phyloP scores from a whole-genome alignment of 2,888 invertebrate genomes.

The Callyntrura sp. region DNA sequence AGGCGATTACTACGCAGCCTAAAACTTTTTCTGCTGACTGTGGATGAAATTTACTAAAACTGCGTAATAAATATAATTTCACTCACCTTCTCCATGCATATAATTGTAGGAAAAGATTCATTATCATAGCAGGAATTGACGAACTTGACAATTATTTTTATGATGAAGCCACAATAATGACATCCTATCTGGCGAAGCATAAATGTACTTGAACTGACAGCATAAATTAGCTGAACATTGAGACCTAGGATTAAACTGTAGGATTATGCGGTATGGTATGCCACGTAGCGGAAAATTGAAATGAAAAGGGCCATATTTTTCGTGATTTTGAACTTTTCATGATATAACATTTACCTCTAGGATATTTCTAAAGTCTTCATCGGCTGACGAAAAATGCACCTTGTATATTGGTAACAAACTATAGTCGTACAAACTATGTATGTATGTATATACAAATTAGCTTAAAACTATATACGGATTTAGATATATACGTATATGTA shows the following conservation, averaged over 20 bases:
- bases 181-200: background rate
- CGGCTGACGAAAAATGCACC: too few species aligned
- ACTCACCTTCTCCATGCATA: too few species aligned
- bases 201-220: background rate
- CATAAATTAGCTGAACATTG: background rate
- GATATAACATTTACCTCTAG: too few species aligned
- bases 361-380: too few species aligned
- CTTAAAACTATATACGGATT: background rate
- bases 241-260: background rate
- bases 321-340: slow-evolving; percentile 22
- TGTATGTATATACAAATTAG: too few species aligned
- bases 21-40: slow-evolving; percentile 22
- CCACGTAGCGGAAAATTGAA: too few species aligned
- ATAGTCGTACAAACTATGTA: too few species aligned
- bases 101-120: too few species aligned
- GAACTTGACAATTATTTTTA: background rate
- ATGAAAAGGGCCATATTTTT: background rate
- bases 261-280: too few species aligned
- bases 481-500: background rate
- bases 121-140: too few species aligned
- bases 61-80: too few species aligned
- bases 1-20: background rate
- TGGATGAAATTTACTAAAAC: background rate
- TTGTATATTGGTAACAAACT: too few species aligned
- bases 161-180: background rate